phyloP scores from a whole-genome alignment of 2,113 vertebrate genomes.

The Actenoides lindsayi region DNA sequence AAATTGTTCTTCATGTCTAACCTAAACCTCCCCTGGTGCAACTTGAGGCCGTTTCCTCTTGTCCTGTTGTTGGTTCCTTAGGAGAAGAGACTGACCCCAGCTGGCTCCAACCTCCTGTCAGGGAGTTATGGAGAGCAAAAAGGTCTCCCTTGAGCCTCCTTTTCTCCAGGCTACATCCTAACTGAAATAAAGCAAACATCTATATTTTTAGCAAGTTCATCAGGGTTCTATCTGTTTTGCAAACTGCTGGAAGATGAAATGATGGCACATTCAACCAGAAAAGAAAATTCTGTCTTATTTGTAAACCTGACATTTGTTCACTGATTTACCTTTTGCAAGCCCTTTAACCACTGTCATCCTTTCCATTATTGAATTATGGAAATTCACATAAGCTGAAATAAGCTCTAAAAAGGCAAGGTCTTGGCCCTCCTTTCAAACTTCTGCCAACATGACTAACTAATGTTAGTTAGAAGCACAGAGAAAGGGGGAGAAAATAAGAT shows the following conservation, averaged over 20 bases:
- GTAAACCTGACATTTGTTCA: background rate
- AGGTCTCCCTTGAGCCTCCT: too few species aligned
- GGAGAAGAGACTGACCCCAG: background rate
- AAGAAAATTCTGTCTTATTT: background rate
- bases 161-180: background rate
- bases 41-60: background rate
- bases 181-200: background rate
- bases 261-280: background rate
- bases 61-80: background rate
- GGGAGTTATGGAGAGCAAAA: background rate
- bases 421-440: background rate
- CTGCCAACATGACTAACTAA: background rate
- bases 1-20: background rate
- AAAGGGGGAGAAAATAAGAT: background rate
- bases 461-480: background rate
- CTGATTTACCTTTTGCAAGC: background rate
- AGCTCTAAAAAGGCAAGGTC: background rate
- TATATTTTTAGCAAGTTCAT: background rate
- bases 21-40: background rate
- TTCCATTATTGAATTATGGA: background rate
- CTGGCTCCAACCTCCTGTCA: background rate
- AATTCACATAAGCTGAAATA: background rate
- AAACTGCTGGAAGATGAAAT: background rate
- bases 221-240: background rate
- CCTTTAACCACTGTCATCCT: background rate